Evolutionary conservation across 1,140 invertebrate species (phyloP), one percentile per base, ranked within the genome.

Genomic region (Subanguina moxae): DNA sequence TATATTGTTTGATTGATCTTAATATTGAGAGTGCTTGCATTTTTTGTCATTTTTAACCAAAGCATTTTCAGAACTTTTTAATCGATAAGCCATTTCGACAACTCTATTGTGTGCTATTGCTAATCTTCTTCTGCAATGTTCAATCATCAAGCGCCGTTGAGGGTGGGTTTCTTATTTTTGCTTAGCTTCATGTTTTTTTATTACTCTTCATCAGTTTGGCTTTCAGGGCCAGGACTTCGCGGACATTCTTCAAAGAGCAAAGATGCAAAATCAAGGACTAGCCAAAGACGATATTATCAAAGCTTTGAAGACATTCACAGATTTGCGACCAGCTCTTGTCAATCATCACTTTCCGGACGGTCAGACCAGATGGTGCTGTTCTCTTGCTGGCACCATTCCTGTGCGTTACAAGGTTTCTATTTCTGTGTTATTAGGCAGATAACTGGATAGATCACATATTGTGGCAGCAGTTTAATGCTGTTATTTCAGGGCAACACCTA

Each of bases 251-350:
- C 38, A 59, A 58, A 67, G 59, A 15, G 72, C 74, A 1, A 77
- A 87, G 85, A 92, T 92, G 82, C 88, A 88, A 80, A 88, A 91
- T 86, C 86, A 87, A 43, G 90, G 91, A 69, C 85, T 86, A 71
- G 89, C 90, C 11, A 88, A 87, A 76, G 86, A 87, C 76, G 91
- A 94, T 84, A 87, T 92, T 57, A 73, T 87, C 32, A 88, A 84
- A 78, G 87, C 89, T 43, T 84, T 92, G 25, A 85, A 86, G 78
- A 84, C 87, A 65, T 93, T 92, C 82, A 87, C 85, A 78, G 88
- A 89, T 79, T 85, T 94, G 57, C 82, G 86, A 65, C 87, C 87
- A 23, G 85, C 86, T 71, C 77, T 86, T 66, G 88, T 89, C 46
- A 83, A 84, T 52, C 90, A 89, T 84, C 28, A 45, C 13, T 82